Conservation (phyloP, 1,140 invertebrate species). For the Cecropterus lyciades region DNA sequence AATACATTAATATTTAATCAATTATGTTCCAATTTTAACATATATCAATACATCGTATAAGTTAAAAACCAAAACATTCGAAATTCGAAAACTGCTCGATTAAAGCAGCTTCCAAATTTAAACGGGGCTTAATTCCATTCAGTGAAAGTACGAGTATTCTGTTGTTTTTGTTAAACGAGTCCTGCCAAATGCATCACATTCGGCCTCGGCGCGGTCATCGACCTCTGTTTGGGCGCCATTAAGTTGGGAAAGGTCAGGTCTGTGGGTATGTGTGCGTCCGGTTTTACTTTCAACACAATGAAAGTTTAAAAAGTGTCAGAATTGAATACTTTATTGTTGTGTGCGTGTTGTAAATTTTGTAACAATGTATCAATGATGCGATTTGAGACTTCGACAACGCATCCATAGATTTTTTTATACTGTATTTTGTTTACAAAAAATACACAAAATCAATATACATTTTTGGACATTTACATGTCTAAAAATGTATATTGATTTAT, state of each 20-base stretch:
- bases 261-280: constrained; percentile 61
- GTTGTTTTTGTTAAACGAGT: constrained; percentile 58
- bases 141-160: constrained; percentile 62
- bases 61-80: constrained; percentile 25
- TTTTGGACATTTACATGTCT: too few species aligned
- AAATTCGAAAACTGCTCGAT: constrained; percentile 42
- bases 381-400: too few species aligned
- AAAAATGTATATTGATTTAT: too few species aligned
- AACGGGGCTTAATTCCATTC: constrained; percentile 53
- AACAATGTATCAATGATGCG: too few species aligned
- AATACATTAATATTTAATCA: too few species aligned
- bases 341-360: too few species aligned
- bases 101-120: constrained; percentile 43
- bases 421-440: too few species aligned
- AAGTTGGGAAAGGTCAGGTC: constrained; percentile 77
- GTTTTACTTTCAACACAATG: constrained; percentile 71
- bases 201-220: constrained; percentile 66
- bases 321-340: too few species aligned
- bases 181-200: constrained; percentile 70
- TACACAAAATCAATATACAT: too few species aligned
- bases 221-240: constrained; percentile 70
- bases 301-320: constrained; percentile 26
- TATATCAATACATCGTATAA: neutral
- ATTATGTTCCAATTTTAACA: too few species aligned
- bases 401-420: too few species aligned